Base-by-base conservation (phyloP, 2,888 invertebrate genomes). In the Lingula anatina region DNA sequence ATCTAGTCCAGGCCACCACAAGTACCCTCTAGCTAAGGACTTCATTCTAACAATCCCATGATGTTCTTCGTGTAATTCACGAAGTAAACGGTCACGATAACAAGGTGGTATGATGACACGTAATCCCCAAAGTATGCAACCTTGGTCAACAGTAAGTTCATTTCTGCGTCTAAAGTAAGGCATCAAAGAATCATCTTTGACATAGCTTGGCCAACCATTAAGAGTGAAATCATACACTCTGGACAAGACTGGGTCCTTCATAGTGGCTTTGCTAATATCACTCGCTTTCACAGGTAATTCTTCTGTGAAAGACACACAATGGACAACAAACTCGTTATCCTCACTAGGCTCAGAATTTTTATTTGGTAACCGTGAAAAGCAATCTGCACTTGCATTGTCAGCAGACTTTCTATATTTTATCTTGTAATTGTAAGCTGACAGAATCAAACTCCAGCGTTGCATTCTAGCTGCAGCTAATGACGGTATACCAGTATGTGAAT, bases 351-450 rank as follows among this genome's bases (percentile, higher is more conserved):
- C 9, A 12, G 7, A 12, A 31, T 31, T 15, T 15, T 7, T 15
- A 31, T 15, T 12, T 31, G 66, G 59, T 23, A 64, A 47, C 44
- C 70, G 47, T 3, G 68, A 72, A n/a, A 75, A 56, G 15, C 57
- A 57, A 53, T 74, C 70, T 20, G 68, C 70, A 49, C 73, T 64
- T 2, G 60, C 66, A 54, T 69, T 68, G 4, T 60, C 45, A 1
- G 39, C 38, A 1, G 69, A 66, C n/a, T 55, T 53, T 12, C 58
- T 46, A 47, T 65, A 72, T 41, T 63, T 56, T 39, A 75, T 66
- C 5, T 55, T 54, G 55, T 69, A 73, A 41, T 66, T 55, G 50
- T 75, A 77, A 3, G 60, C 69, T 2, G 70, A 60, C 27, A 78
- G 51, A 2, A 58, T 54, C 0, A 64, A 27, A 4, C 60, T 59